These are phyloP conservation scores for Euzophera pinguis DNA, from an alignment of 2,888 invertebrate species.

Conservation along the genomic window DNA sequence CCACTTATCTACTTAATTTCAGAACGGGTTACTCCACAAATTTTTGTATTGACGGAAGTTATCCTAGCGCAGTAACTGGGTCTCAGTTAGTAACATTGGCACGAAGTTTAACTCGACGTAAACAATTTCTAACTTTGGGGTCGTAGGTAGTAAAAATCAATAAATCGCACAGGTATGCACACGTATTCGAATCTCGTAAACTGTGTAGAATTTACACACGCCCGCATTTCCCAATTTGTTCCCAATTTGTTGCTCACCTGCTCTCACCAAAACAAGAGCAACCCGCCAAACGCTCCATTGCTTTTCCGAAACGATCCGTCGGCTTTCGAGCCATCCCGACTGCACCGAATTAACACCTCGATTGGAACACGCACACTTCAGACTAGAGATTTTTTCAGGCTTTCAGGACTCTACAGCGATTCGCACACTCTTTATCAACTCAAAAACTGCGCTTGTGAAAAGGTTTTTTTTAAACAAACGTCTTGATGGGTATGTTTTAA, in stretches of 20 bases:
- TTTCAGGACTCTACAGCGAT: neutral
- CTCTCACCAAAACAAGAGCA: slow-evolving; percentile 4
- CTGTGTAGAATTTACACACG: slow-evolving; percentile 7
- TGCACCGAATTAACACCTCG: slow-evolving; percentile 10
- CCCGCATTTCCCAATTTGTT: slow-evolving; percentile 21
- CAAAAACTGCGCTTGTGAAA: no score
- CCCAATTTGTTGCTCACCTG: slow-evolving; percentile 7
- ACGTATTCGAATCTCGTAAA: slow-evolving; percentile 4
- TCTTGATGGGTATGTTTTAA: no score
- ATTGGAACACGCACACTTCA: neutral
- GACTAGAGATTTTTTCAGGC: neutral
- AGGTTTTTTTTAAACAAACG: no score
- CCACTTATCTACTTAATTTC: no score
- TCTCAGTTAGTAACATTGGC: no score
- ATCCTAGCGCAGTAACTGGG: no score
- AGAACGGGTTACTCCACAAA: no score
- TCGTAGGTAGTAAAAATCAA: neutral
- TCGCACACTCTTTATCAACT: neutral
- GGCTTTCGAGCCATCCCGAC: slow-evolving; percentile 5
- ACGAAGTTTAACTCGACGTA: neutral
- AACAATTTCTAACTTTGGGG: neutral
- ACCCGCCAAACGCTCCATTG: slow-evolving; percentile 14
- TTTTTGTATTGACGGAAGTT: no score
- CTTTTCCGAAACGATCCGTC: slow-evolving; percentile 16
- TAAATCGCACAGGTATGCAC: slow-evolving; percentile 6